A percentile compares a stretch with the other conserved stretches of the same genome.
phyloP scores from a whole-genome alignment of 2,888 invertebrate genomes.

The Euzetes globulus region DNA sequence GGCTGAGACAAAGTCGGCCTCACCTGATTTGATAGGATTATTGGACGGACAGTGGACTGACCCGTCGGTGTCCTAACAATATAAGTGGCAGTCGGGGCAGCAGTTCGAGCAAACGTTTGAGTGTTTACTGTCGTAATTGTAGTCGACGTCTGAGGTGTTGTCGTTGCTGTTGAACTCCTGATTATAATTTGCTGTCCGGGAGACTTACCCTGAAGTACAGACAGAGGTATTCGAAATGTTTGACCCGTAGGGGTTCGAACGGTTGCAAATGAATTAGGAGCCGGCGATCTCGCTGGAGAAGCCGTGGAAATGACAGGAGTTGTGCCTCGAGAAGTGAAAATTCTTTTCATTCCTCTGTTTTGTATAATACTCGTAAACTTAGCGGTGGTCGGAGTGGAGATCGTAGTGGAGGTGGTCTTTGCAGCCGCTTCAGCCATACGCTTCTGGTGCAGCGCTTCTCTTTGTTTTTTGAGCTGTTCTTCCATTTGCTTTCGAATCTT shows the following conservation, averaged over 20 bases:
- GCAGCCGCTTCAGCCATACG: slow-evolving; percentile 48
- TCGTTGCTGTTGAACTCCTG: neutral
- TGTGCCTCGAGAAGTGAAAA: slow-evolving; percentile 29
- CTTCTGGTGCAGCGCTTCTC: slow-evolving; percentile 82
- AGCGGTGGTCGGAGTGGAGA: slow-evolving; percentile 13
- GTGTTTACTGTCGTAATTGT: slow-evolving; percentile 45
- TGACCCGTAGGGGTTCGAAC: slow-evolving; percentile 31
- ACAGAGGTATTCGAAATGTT: slow-evolving; percentile 31
- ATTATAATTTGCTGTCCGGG: slow-evolving; percentile 33
- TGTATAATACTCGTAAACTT: slow-evolving; percentile 33
- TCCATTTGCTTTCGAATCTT: slow-evolving; percentile 47
- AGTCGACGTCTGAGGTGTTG: slow-evolving; percentile 41
- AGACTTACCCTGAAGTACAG: slow-evolving; percentile 35
- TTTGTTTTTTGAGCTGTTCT: slow-evolving; percentile 62
- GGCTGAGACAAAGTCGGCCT: neutral
- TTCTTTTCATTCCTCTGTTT: slow-evolving; percentile 27
- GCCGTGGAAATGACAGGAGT: slow-evolving; percentile 40
- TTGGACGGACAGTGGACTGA: slow-evolving; percentile 16
- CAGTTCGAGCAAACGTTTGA: slow-evolving; percentile 29
- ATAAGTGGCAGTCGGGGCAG: slow-evolving; percentile 30
- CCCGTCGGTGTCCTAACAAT: slow-evolving; percentile 32
- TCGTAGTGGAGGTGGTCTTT: slow-evolving; percentile 26
- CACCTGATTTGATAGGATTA: slow-evolving; percentile 29
- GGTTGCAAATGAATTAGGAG: slow-evolving; percentile 24
- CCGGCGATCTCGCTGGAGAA: neutral